Percentiles rank a stretch among this genome's conserved stretches.
These are phyloP conservation scores for Anisognathus igniventris DNA, from an alignment of 2,797 vertebrate genomes.

Conservation along the genomic window DNA sequence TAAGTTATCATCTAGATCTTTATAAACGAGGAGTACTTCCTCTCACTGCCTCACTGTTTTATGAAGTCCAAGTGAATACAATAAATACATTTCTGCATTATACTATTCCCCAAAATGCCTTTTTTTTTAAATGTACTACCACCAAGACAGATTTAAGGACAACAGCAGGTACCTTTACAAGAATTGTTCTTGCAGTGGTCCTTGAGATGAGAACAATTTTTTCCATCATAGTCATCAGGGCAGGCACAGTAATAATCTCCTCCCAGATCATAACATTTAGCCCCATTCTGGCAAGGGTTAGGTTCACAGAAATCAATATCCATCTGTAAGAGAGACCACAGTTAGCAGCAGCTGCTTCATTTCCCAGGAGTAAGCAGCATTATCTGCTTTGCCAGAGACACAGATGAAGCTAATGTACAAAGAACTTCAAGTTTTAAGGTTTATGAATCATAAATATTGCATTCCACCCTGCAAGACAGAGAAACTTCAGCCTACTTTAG, in stretches of 20 bases:
- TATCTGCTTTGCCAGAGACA: background rate
- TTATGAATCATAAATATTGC: background rate
- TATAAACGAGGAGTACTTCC: background rate
- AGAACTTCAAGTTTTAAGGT: background rate
- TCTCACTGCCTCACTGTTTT: background rate
- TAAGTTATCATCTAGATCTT: background rate
- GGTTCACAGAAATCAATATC: constrained; percentile 85
- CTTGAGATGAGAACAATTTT: constrained; percentile 88
- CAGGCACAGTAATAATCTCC: constrained; percentile 91
- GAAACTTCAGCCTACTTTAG: background rate
- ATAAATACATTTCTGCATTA: background rate
- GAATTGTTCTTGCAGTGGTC: constrained; percentile 89
- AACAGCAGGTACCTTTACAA: constrained; percentile 81
- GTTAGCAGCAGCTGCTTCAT: background rate
- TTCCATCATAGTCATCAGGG: constrained; percentile 86
- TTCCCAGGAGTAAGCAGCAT: background rate
- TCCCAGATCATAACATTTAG: constrained; percentile 81
- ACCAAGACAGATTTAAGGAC: background rate
- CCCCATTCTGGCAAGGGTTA: constrained; percentile 88
- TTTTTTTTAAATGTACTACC: background rate
- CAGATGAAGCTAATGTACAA: background rate
- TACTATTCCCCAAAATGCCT: background rate
- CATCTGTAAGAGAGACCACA: constrained; percentile 67
- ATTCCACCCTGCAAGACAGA: background rate
- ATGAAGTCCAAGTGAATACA: background rate